Percentiles rank a stretch among this genome's conserved stretches.
These are phyloP conservation scores for Zeus faber DNA, from an alignment of 2,113 vertebrate species.

Conservation along the genomic window DNA sequence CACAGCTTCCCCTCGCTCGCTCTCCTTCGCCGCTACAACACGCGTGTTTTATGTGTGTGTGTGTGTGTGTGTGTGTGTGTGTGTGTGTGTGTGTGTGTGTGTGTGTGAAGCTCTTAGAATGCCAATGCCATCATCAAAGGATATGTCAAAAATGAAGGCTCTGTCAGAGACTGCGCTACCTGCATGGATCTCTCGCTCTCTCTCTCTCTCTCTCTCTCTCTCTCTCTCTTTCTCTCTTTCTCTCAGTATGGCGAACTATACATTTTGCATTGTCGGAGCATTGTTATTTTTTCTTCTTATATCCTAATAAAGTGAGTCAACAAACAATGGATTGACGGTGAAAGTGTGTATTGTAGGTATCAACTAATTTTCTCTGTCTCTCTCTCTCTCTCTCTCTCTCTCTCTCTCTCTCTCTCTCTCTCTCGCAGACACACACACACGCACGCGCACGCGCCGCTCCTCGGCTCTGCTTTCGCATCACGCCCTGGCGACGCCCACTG, in stretches of 20 bases:
- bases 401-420: constrained; percentile 16
- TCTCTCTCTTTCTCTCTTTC: not conserved
- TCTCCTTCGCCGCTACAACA: constrained; percentile 18
- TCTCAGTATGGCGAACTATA: too few species aligned
- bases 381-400: not conserved
- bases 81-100: constrained; percentile 6
- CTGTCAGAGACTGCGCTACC: constrained; percentile 40
- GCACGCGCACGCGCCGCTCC: constrained; percentile 27
- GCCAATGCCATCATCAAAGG: constrained; percentile 69
- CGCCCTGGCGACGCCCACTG: constrained; percentile 69
- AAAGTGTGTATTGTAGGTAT: too few species aligned
- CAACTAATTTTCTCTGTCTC: too few species aligned
- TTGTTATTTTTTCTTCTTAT: too few species aligned
- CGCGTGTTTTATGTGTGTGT: not conserved
- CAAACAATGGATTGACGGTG: too few species aligned
- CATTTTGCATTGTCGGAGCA: too few species aligned
- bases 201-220: not conserved
- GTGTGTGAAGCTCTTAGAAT: constrained; percentile 46
- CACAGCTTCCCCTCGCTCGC: constrained; percentile 37
- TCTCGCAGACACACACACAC: constrained; percentile 18
- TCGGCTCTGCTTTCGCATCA: constrained; percentile 70
- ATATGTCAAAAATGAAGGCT: constrained; percentile 62
- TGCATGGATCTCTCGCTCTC: constrained; percentile 21
- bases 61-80: constrained; percentile 2
- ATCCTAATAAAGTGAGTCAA: too few species aligned